Base-by-base conservation (phyloP, 2,888 invertebrate genomes). In the Allolobophora icterica region DNA sequence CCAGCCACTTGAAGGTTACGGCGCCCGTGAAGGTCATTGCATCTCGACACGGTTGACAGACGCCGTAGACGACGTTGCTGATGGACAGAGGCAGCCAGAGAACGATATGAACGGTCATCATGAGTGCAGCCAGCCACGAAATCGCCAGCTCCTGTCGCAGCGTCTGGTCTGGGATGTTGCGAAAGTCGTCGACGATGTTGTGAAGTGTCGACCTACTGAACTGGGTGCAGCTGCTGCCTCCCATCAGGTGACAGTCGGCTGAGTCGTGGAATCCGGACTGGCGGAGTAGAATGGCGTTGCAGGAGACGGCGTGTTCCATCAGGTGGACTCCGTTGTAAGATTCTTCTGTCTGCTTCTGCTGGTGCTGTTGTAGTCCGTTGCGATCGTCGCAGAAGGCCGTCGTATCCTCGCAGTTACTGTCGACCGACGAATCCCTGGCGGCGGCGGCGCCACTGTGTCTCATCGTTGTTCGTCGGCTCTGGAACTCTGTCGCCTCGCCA, bases 1-100 rank as follows among this genome's bases (percentile, higher is more conserved):
- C 93, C 84, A 93, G 58, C 93, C 93, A 93, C 90, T 93, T 93
- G 90, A 93, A 92, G 58, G 91, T 92, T 4, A 90, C 83, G 52
- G 91, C 89, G 42, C 90, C 91, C 24, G 84, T 58, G 89, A 92
- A 92, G 34, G 92, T 91, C 92, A 92, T 91, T 45, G 87, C 91
- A 33, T 89, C 84, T 4, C 91, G 91, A 89, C 92, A 92, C 34
- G 58, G 40, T 38, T 90, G 33, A 87, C 92, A 92, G 35, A 92
- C 90, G 33, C 92, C 91, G 84, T 92, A 92, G 17, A 92, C 91
- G 35, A 92, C 91, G 58, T 91, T 92, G 58, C 92, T 91, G 89
- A 91, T 84, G 15, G 92, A 91, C 89, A 92, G 92, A 6, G 92
- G 92, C n/a, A 92, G 84, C 92, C 92, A 92, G 33, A 92, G 90